Percentiles rank a stretch among this genome's conserved stretches.
phyloP scores from a whole-genome alignment of 2,113 vertebrate genomes.

The Megaceryle torquata region DNA sequence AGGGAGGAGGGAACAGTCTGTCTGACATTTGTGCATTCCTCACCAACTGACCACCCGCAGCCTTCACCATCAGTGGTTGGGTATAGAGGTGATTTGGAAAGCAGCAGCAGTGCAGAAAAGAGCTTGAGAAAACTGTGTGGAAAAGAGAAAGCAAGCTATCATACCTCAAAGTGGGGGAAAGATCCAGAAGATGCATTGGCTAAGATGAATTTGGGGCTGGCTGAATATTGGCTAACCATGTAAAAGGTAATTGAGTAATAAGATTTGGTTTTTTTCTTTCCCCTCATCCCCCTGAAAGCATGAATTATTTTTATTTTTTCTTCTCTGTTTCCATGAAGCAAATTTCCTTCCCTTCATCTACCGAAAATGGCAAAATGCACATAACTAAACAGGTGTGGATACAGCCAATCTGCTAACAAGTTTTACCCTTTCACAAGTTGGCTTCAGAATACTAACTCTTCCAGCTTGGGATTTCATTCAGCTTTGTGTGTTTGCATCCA shows the following conservation, averaged over 20 bases:
- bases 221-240: neutral
- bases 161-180: neutral
- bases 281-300: neutral
- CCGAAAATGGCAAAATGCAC: neutral
- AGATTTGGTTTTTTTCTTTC: neutral
- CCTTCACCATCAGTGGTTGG: accelerated
- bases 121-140: neutral
- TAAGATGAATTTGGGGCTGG: neutral
- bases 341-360: neutral
- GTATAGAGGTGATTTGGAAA: neutral
- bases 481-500: neutral
- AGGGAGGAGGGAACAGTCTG: neutral
- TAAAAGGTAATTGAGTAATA: neutral
- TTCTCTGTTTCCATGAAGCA: neutral
- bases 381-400: neutral
- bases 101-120: neutral
- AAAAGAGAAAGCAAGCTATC: neutral
- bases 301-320: neutral
- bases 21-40: neutral
- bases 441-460: neutral
- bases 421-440: neutral
- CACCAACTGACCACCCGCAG: neutral
- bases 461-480: neutral
- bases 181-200: neutral
- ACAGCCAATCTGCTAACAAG: neutral